A percentile compares a stretch with the other conserved stretches of the same genome.
Conservation (phyloP, 2,113 vertebrate species). For the Myodes glareolus region DNA sequence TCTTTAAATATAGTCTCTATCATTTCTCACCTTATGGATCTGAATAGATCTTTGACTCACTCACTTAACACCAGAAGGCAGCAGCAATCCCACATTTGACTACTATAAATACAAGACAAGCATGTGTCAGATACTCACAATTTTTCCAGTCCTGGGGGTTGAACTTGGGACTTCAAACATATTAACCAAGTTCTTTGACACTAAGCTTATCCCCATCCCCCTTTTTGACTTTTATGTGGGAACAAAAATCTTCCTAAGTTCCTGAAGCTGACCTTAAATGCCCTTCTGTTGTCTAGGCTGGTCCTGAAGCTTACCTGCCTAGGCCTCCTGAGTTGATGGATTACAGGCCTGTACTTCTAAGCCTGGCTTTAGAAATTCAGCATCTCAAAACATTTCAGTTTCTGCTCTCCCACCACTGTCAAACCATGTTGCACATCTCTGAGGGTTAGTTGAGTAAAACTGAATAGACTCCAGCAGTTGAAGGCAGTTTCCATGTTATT, state of each 20-base stretch:
- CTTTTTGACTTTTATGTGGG: neutral
- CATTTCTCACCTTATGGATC: neutral
- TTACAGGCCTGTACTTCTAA: neutral
- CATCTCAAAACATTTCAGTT: neutral
- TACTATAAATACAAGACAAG: neutral
- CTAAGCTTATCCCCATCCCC: neutral
- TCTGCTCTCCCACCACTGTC: no score
- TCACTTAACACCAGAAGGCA: neutral
- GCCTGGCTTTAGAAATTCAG: neutral
- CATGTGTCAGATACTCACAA: neutral
- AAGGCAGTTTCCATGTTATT: neutral
- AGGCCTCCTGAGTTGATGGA: neutral
- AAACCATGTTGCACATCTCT: neutral
- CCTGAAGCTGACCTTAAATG: neutral
- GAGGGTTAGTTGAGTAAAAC: neutral
- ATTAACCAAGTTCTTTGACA: neutral
- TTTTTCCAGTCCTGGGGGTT: neutral
- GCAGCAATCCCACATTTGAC: neutral
- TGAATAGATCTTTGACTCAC: neutral
- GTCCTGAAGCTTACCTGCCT: neutral
- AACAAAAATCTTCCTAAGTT: neutral
- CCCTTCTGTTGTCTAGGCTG: neutral
- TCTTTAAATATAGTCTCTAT: neutral
- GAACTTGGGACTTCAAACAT: neutral
- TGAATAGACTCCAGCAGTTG: neutral